A percentile compares a stretch with the other conserved stretches of the same genome.
Evolutionary conservation across 2,888 invertebrate species (phyloP).

Genomic region (Tachina lurida): DNA sequence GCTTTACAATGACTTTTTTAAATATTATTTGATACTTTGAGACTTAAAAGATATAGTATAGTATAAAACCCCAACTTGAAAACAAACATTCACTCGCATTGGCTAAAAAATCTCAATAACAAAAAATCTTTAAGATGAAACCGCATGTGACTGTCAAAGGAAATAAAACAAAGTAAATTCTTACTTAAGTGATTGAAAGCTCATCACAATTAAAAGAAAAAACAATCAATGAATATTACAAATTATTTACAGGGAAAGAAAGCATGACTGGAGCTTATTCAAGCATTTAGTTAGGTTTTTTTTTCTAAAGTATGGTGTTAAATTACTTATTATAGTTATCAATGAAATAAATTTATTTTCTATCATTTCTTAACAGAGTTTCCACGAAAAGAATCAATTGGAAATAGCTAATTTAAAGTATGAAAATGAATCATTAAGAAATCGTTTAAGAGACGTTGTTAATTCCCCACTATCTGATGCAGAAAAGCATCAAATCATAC

Average conservation of each 20-base stretch:
- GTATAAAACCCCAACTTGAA: constrained; percentile 74
- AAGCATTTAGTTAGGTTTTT: constrained; percentile 25
- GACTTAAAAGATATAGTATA: constrained; percentile 70
- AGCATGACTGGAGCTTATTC: constrained; percentile 30
- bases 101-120: constrained; percentile 60
- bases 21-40: constrained; percentile 61
- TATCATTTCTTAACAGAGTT: constrained; percentile 75
- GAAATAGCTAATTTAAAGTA: constrained; percentile 86
- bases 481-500: constrained; percentile 91
- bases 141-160: constrained; percentile 50
- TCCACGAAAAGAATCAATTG: constrained; percentile 82
- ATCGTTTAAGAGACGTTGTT: constrained; percentile 89
- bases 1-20: neutral
- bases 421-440: constrained; percentile 90
- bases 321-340: constrained; percentile 59
- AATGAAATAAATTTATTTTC: constrained; percentile 31
- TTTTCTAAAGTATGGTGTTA: constrained; percentile 22
- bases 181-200: constrained; percentile 7
- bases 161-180: neutral
- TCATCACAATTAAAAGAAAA: constrained; percentile 12
- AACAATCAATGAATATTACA: neutral
- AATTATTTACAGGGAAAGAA: constrained; percentile 26
- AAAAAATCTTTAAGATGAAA: constrained; percentile 64
- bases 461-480: constrained; percentile 92
- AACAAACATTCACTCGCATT: constrained; percentile 55